Evolutionary conservation across 2,888 invertebrate species (phyloP).

Genomic region (Leptinotarsa haldemani): DNA sequence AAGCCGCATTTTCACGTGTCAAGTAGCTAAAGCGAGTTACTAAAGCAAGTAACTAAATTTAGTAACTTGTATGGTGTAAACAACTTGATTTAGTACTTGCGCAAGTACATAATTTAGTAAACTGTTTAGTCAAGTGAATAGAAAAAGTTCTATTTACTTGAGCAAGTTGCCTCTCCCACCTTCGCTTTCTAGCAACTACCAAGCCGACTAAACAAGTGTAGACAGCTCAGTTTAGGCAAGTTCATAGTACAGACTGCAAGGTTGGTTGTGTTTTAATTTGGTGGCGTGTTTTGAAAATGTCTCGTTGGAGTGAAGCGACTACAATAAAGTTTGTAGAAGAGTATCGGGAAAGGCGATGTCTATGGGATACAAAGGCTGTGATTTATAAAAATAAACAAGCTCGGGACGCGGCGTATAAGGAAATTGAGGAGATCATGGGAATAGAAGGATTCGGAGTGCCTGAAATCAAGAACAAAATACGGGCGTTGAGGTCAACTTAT

Average conservation of each 20-base stretch:
- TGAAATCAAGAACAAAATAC: constrained; percentile 14
- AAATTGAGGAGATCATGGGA: neutral
- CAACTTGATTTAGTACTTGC: constrained; percentile 18
- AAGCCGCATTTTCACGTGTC: no score
- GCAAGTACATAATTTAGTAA: constrained; percentile 11
- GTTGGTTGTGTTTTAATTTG: neutral
- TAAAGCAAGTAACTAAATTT: neutral
- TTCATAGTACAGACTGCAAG: constrained; percentile 4
- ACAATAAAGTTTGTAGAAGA: constrained; percentile 10
- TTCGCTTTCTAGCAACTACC: constrained; percentile 5
- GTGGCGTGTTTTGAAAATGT: neutral
- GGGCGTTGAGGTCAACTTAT: constrained; percentile 3
- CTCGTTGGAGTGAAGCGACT: constrained; percentile 3
- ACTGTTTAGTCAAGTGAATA: constrained; percentile 19
- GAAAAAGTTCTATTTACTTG: constrained; percentile 12
- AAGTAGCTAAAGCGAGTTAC: no score
- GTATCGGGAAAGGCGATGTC: constrained; percentile 5
- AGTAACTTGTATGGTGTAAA: constrained; percentile 1
- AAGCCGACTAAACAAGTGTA: constrained; percentile 1
- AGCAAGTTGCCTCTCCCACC: neutral
- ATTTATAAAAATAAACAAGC: constrained; percentile 16
- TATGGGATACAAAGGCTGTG: constrained; percentile 11
- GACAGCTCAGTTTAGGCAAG: constrained; percentile 1
- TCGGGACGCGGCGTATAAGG: neutral
- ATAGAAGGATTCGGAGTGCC: neutral